These are phyloP conservation scores for Calcarius ornatus DNA, from an alignment of 2,113 vertebrate species.

Conservation along the genomic window DNA sequence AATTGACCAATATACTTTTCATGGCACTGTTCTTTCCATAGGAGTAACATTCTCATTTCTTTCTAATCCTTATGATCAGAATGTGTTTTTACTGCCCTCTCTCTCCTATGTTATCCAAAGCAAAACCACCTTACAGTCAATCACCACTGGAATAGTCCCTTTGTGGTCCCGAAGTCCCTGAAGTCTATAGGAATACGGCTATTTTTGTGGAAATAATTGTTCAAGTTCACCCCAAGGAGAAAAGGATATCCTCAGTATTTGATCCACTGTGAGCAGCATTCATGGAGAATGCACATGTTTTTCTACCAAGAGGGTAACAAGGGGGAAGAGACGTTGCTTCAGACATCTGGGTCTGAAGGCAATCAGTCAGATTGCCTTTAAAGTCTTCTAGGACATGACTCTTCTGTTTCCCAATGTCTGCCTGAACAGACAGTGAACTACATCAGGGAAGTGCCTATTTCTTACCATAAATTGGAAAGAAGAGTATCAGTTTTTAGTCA, in stretches of 20 bases:
- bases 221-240: not conserved
- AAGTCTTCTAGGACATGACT: not conserved
- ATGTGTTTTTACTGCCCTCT: not conserved
- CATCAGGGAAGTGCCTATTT: not conserved
- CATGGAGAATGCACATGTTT: fast-evolving
- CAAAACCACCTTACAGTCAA: not conserved
- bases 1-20: not conserved
- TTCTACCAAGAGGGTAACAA: not conserved
- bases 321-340: not conserved
- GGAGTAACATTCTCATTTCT: not conserved
- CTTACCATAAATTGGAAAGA: not conserved
- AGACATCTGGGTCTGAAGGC: not conserved
- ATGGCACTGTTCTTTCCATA: not conserved
- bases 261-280: fast-evolving
- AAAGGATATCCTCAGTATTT: not conserved
- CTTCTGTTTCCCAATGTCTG: not conserved
- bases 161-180: no score
- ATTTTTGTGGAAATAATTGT: not conserved
- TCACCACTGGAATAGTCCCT: not conserved
- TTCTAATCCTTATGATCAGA: not conserved
- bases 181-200: not conserved
- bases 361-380: not conserved
- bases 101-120: not conserved
- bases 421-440: not conserved
- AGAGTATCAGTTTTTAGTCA: not conserved